phyloP scores from a whole-genome alignment of 2,797 vertebrate species.

The Gallinago solitaria region DNA sequence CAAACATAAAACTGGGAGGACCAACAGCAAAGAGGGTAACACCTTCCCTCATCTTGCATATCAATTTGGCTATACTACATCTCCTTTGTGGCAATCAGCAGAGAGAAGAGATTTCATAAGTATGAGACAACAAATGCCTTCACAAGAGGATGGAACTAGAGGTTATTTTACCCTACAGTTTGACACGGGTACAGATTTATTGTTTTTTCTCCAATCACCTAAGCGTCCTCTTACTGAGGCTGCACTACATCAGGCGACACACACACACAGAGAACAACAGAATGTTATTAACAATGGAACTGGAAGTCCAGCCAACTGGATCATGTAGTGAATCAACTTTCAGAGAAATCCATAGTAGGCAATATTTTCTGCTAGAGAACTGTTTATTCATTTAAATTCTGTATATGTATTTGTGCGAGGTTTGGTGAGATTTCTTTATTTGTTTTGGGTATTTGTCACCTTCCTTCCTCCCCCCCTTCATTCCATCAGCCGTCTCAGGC shows the following conservation, averaged over 20 bases:
- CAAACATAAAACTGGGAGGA: neutral
- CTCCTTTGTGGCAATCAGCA: neutral
- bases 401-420: fast-evolving
- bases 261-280: neutral
- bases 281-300: neutral
- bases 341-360: neutral
- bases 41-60: neutral
- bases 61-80: neutral
- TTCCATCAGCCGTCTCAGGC: neutral
- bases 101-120: neutral
- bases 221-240: neutral
- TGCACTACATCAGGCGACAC: neutral
- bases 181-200: neutral
- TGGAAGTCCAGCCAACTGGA: neutral
- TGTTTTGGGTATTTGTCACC: neutral
- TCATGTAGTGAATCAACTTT: neutral
- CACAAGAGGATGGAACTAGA: neutral
- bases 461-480: neutral
- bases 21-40: neutral
- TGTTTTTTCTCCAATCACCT: neutral
- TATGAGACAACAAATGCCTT: neutral
- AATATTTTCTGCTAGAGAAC: neutral
- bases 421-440: fast-evolving
- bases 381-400: neutral
- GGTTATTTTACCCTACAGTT: neutral